Base-by-base conservation (phyloP, 2,888 invertebrate species). In the Mayetiola destructor region DNA sequence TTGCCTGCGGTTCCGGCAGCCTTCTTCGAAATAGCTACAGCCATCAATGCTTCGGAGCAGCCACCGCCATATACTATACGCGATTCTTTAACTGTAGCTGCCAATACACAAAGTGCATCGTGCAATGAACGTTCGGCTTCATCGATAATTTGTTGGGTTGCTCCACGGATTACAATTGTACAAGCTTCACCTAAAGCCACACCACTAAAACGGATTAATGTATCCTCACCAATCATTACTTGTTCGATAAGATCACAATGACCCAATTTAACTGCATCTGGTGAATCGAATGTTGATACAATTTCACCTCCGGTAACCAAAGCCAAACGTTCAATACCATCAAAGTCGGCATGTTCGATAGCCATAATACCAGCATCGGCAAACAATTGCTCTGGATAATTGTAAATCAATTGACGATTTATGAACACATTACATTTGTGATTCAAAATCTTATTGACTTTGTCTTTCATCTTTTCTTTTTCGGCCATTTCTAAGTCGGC, bases 401-500 rank as follows among this genome's bases (percentile, higher is more conserved):
- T 99, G 78, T 99, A 99, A 72, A 99, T 99, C 63, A 99, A 76
- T 73, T 99, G 99, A 62, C 56, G 85, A 75, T 99, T 99, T 68
- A 99, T 94, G 70, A 99, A 99, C 0, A 99, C 97, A 74, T 90
- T 99, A 75, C 89, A 88, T 63, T 91, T 88, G 72, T 99, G 95
- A 62, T 82, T 84, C 55, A 97, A 70, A 64, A 99, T 99, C 72
- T 93, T 93, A 66, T 88, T 87, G 2, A 99, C 95, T 79, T 99
- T 99, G 65, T 95, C 93, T 71, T 94, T 96, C 99, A 99, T 99
- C 71, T 99, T 99, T 68, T 96, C 93, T 69, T 97, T 99, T 69
- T 99, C 99, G 1, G 97, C 97, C 53, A 88, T 74, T 75, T 99
- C 99, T 56, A 99, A 75, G 67, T 99, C 97, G 4, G 99, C 99